These are phyloP conservation scores for Trichosurus vulpecula DNA, from an alignment of 2,797 vertebrate genomes.

Conservation along the genomic window DNA sequence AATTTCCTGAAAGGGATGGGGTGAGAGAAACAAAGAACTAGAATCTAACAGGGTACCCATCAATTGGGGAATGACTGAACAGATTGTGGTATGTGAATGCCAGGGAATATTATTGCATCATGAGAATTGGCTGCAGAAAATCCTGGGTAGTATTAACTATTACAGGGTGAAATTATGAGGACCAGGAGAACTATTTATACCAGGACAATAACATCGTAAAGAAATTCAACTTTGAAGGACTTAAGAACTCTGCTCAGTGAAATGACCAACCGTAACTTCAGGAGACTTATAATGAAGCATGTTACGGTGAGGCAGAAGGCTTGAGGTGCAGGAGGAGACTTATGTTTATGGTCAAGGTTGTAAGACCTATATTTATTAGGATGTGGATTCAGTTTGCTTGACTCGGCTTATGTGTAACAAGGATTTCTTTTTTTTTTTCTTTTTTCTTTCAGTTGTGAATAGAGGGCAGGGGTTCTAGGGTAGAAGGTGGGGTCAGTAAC, in stretches of 20 bases:
- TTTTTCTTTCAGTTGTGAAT: background rate
- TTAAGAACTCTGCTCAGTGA: background rate
- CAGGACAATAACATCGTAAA: background rate
- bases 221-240: background rate
- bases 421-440: background rate
- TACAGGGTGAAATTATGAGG: background rate
- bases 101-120: too few relatives aligned
- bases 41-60: background rate
- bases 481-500: background rate
- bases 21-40: background rate
- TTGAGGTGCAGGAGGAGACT: background rate
- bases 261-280: background rate
- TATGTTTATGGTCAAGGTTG: background rate
- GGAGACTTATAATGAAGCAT: background rate
- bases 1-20: background rate
- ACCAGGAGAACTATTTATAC: background rate
- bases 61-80: background rate
- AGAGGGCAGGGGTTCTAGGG: background rate
- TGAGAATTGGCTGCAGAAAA: background rate
- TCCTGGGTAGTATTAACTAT: background rate
- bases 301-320: background rate
- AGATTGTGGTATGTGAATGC: background rate
- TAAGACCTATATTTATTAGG: background rate
- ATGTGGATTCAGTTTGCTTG: background rate
- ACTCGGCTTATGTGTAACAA: background rate